Evolutionary conservation across 2,797 vertebrate species (phyloP).

Genomic region (Hyperoplus lanceolatus): DNA sequence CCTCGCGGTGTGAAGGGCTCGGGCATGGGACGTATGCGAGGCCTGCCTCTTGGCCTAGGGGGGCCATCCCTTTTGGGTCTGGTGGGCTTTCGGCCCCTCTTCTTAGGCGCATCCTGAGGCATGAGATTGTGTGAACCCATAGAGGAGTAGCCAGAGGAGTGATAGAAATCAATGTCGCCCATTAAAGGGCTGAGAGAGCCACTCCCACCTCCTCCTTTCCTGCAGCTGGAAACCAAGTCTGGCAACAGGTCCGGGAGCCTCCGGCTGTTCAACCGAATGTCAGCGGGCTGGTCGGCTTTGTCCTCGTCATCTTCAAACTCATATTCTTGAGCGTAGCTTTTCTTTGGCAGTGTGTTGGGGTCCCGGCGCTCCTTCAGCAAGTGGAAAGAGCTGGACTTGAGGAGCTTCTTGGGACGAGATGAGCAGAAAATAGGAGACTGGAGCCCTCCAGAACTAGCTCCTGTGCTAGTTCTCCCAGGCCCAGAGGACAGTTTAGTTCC

Average conservation of each 20-base stretch:
- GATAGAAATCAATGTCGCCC: constrained; percentile 93
- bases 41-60: constrained; percentile 90
- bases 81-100: constrained; percentile 91
- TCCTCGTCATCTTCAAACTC: constrained; percentile 96
- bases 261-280: constrained; percentile 93
- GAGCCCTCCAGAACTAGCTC: constrained; percentile 84
- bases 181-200: constrained; percentile 90
- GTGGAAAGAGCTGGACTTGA: constrained; percentile 95
- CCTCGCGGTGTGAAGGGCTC: constrained; percentile 86
- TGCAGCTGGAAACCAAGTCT: constrained; percentile 94
- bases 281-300: constrained; percentile 92
- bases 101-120: constrained; percentile 90
- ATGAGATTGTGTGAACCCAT: constrained; percentile 83
- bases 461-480: constrained; percentile 72
- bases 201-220: constrained; percentile 83
- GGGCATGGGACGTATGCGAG: constrained; percentile 91
- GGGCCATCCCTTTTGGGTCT: constrained; percentile 94
- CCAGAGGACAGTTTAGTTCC: constrained; percentile 80
- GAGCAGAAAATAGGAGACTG: constrained; percentile 94
- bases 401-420: constrained; percentile 95
- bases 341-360: constrained; percentile 92
- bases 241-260: constrained; percentile 90
- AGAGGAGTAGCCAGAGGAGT: constrained; percentile 83
- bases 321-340: constrained; percentile 96
- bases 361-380: constrained; percentile 92